Conservation (phyloP, 2,888 invertebrate genomes). For the Icerya purchasi region DNA sequence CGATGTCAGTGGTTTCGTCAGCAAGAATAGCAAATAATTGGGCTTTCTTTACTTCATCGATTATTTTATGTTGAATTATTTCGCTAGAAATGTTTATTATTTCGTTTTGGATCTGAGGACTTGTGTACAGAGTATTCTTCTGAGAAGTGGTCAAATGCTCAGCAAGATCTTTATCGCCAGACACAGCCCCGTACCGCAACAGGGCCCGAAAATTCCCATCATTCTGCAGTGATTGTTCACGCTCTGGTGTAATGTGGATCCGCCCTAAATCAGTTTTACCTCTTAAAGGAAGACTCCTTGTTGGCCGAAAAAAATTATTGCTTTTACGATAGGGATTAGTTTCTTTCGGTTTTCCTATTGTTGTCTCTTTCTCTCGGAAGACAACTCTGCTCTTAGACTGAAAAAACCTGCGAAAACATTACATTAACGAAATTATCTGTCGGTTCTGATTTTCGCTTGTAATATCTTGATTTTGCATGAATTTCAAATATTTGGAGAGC, state of each 20-base stretch:
- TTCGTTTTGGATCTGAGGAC: background rate
- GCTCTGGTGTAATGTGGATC: no score
- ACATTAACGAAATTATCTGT: no score
- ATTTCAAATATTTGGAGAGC: no score
- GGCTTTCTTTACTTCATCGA: background rate
- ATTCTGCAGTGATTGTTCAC: background rate
- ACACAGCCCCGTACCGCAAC: background rate
- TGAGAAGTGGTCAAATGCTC: no score
- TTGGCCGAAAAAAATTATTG: background rate
- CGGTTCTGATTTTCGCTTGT: no score
- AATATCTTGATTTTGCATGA: no score
- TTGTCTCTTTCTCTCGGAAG: no score
- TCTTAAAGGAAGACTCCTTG: background rate
- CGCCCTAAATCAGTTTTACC: background rate
- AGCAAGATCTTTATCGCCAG: background rate
- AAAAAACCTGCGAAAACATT: no score
- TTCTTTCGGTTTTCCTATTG: background rate
- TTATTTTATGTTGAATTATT: background rate
- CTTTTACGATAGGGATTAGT: background rate
- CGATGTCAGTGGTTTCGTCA: background rate
- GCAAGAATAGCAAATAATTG: background rate
- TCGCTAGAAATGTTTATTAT: background rate
- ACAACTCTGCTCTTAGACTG: no score
- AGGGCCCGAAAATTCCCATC: background rate
- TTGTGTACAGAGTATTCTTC: background rate